Evolutionary conservation across 2,888 invertebrate species (phyloP), one percentile per base, ranked within the genome.

Genomic region (Heliothis peltigera): DNA sequence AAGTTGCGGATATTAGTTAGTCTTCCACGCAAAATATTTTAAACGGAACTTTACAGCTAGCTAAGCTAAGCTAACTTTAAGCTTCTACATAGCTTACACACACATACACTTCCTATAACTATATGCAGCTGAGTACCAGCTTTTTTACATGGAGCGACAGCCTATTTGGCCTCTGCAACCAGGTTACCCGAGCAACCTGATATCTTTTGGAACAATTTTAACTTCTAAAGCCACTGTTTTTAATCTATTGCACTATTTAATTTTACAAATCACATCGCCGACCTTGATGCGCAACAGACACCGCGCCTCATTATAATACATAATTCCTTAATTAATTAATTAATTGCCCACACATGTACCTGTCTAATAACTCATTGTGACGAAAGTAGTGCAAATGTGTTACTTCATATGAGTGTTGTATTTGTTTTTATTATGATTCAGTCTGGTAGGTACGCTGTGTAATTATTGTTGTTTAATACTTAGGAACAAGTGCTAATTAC

Each of bases 201-300:
- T 28, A 7, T 2, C 28, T 28, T 6, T 8, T 28, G 28, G 8
- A 28, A 10, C 28, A 28, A 10, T 28, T 28, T 28, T 10, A n/a
- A n/a, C n/a, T n/a, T n/a, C n/a, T n/a, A n/a, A n/a, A n/a, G n/a
- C n/a, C 10, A 28, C 28, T 28, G 10, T 10, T 25, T 42, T 32
- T 3, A 19, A 17, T 18, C 17, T 35, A 51, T 46, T 59, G 52
- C 28, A 21, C 22, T 44, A 22, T 63, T 28, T 52, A 60, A 57
- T n/a, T 43, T 60, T 60, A 44, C 49, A 56, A 72, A 65, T 63
- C 15, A 18, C 12, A n/a, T 42, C 4, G 8, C 22, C 15, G 69
- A 64, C 79, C 79, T 78, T 78, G 73, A 61, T 75, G 49, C 69
- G 64, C 69, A 75, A 70, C 67, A 63, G 51, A 67, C 73, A 63